Evolutionary conservation across 2,888 invertebrate genomes (phyloP), one percentile per base, ranked within the genome.

Genomic region (Slavum lentiscoides): DNA sequence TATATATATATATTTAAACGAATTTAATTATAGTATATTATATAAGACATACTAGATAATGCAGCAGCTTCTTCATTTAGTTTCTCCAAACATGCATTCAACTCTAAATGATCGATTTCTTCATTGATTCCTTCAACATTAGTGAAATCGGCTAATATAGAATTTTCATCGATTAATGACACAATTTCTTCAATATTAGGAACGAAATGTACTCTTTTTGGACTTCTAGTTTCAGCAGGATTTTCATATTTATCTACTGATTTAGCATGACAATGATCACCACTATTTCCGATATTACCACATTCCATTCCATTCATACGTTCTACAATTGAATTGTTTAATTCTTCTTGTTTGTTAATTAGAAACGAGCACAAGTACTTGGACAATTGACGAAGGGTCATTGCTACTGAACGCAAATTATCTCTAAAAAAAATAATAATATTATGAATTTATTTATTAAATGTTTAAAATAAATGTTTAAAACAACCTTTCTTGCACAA

Each of bases 41-140:
- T n/a, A 8, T 13, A 39, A n/a, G 23, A 59, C 23, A 13, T 80
- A 80, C 80, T 58, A 23, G 80, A 80, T 72, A 80, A 72, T 23
- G 91, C 90, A 58, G 91, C 91, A 0, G 93, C 93, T 85, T 94
- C 94, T 13, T 88, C 86, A 83, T 90, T 89, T 74, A 94, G 86
- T 37, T 92, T 89, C 74, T 90, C 89, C 83, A 94, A 86, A 84
- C 93, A 93, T 67, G 88, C 87, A 76, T 91, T 91, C 82, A 94
- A 87, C 82, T 92, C 87, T 68, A 76, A 67, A 43, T 75, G 62
- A 61, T 74, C 62, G 17, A 53, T 73, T 30, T 69, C 74, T 53
- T 82, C 82, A 30, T 7, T 23, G 23, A 62, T 58, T 80, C 19
- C 23, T 39, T 80, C 64, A 43, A 13, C 19, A 30, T 82, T 75